Percentiles rank a stretch among this genome's conserved stretches.
These are phyloP conservation scores for Phrynocephalus vlangalii DNA, from an alignment of 2,797 vertebrate species.

Conservation along the genomic window DNA sequence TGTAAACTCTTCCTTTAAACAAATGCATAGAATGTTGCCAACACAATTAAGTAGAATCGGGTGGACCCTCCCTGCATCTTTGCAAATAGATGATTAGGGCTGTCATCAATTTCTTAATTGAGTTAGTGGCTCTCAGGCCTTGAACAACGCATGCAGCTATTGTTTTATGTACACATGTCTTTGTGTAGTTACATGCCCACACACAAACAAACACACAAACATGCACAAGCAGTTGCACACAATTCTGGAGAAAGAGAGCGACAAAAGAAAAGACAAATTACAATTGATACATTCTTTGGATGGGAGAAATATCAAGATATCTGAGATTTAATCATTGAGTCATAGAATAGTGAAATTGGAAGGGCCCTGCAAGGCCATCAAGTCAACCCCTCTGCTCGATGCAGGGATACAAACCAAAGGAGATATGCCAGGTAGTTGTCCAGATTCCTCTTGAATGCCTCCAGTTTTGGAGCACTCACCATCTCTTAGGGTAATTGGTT, in stretches of 20 bases:
- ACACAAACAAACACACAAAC: neutral
- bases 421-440: no score
- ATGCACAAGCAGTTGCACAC: neutral
- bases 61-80: neutral
- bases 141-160: neutral
- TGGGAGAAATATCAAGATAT: no score
- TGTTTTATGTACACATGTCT: neutral
- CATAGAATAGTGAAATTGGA: no score
- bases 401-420: no score
- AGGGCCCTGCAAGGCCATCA: no score
- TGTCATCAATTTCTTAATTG: neutral
- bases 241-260: no score
- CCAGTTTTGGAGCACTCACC: no score
- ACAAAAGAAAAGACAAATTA: neutral
- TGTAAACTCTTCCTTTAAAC: neutral
- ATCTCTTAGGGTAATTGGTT: no score
- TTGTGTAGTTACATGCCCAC: neutral
- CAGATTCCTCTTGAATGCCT: no score
- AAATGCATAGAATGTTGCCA: neutral
- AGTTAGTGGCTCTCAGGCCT: neutral
- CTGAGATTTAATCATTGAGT: neutral
- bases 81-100: conserved; percentile 17
- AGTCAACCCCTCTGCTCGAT: no score
- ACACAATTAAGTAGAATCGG: neutral
- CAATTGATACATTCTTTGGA: neutral